These are phyloP conservation scores for Ornithoptera alexandrae DNA, from an alignment of 2,888 invertebrate species.

Conservation along the genomic window DNA sequence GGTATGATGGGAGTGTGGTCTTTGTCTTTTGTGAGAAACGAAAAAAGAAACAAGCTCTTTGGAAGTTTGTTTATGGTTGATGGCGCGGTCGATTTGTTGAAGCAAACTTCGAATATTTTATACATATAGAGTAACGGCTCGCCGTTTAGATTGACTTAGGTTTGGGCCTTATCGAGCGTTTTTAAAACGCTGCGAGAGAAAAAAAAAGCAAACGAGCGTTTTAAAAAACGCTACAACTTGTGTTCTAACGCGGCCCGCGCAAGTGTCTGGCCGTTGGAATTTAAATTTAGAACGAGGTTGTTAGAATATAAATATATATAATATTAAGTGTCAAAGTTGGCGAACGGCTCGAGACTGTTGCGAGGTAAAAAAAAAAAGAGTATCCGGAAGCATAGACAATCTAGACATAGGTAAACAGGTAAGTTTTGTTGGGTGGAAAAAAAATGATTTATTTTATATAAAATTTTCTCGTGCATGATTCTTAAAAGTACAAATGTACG, in stretches of 20 bases:
- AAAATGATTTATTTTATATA: constrained; percentile 55
- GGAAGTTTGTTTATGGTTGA: no score
- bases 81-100: background rate
- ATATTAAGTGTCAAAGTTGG: constrained; percentile 19
- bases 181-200: constrained; percentile 6
- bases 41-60: constrained; percentile 14
- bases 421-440: constrained; percentile 48
- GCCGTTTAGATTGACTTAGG: no score
- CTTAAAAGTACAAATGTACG: constrained; percentile 68
- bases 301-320: constrained; percentile 32
- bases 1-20: background rate
- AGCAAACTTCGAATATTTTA: constrained; percentile 24
- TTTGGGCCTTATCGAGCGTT: constrained; percentile 7
- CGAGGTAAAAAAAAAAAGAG: constrained; percentile 9
- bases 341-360: constrained; percentile 16
- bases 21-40: background rate
- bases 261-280: background rate
- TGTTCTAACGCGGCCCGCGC: background rate
- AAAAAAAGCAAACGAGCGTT: background rate
- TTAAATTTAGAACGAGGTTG: constrained; percentile 31
- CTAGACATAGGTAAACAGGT: constrained; percentile 36
- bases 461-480: constrained; percentile 59
- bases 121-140: no score
- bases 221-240: background rate
- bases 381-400: constrained; percentile 30